Percentiles rank a stretch among this genome's conserved stretches.
Conservation (phyloP, 2,888 invertebrate genomes). For the Maniola hyperantus region DNA sequence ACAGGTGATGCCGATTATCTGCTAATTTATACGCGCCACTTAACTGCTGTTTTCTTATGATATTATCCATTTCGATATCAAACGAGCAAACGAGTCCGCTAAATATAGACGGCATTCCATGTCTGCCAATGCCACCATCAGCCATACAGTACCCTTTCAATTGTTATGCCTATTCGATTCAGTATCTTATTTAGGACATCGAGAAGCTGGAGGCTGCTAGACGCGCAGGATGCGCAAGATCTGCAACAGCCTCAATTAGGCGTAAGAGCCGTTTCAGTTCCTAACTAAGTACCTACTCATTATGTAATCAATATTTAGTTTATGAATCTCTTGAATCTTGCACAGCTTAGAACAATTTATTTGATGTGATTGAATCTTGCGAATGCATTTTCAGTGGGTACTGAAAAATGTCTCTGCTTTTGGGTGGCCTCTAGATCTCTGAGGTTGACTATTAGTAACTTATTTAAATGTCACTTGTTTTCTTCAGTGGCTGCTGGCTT, state of each 20-base stretch:
- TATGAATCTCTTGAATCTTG: too few species aligned
- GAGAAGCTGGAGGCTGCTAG: not conserved
- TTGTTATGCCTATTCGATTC: constrained; percentile 64
- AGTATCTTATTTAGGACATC: constrained; percentile 52
- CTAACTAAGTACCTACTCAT: too few species aligned
- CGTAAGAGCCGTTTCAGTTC: too few species aligned
- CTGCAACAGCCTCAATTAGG: too few species aligned
- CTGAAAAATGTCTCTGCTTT: too few species aligned
- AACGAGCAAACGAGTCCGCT: constrained; percentile 73
- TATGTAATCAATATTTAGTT: too few species aligned
- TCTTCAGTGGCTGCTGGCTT: constrained; percentile 38
- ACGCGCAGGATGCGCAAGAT: too few species aligned
- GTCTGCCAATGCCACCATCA: constrained; percentile 52
- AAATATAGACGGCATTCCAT: constrained; percentile 75
- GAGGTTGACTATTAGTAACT: constrained; percentile 41
- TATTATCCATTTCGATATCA: constrained; percentile 72
- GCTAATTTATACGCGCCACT: constrained; percentile 74
- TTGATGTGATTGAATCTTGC: too few species aligned
- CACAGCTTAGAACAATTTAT: too few species aligned
- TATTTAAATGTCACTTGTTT: constrained; percentile 60
- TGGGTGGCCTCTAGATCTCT: too few species aligned
- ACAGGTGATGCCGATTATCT: constrained; percentile 76
- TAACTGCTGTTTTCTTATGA: constrained; percentile 71
- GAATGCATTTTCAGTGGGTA: too few species aligned
- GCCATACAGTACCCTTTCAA: constrained; percentile 59